Evolutionary conservation across 1,140 invertebrate genomes (phyloP).

Genomic region (Drosophila orosa): DNA sequence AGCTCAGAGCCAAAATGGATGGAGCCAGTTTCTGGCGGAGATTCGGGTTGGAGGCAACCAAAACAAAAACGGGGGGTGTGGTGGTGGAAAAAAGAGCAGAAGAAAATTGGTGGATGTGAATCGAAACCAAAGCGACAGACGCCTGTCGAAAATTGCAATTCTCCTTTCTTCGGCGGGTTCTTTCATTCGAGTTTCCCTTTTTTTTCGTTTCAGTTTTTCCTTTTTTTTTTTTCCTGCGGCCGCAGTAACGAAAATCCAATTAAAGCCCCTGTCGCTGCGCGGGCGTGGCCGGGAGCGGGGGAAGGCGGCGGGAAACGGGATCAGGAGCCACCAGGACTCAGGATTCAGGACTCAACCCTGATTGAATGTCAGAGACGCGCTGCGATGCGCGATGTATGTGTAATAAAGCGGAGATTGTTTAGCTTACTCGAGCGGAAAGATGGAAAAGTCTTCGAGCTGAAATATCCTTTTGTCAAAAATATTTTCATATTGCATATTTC

Average conservation of each 20-base stretch:
- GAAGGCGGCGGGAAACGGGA: constrained; percentile 29
- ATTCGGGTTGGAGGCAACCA: background rate
- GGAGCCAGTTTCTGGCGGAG: constrained; percentile 34
- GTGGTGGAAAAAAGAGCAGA: background rate
- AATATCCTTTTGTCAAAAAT: constrained; percentile 41
- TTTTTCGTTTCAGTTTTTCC: constrained; percentile 25
- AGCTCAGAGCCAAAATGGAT: constrained; percentile 62
- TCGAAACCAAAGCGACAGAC: constrained; percentile 69
- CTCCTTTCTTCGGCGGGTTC: constrained; percentile 52
- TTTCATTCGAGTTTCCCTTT: constrained; percentile 31
- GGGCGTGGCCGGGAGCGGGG: constrained; percentile 35
- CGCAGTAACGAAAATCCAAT: constrained; percentile 78
- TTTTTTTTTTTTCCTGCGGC: constrained; percentile 49
- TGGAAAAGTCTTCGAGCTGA: constrained; percentile 40
- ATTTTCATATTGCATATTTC: constrained; percentile 32
- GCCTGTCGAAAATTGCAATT: constrained; percentile 83
- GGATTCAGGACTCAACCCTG: constrained; percentile 46
- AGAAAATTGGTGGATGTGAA: constrained; percentile 42
- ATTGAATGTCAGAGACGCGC: constrained; percentile 76
- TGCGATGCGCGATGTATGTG: constrained; percentile 66
- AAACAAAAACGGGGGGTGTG: constrained; percentile 1
- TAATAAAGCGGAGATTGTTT: constrained; percentile 79
- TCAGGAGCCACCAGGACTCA: constrained; percentile 28
- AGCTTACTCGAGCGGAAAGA: constrained; percentile 55
- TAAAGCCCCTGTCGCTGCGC: constrained; percentile 76